A percentile compares a stretch with the other conserved stretches of the same genome.
Evolutionary conservation across 2,797 vertebrate genomes (phyloP).

Genomic region (Ambastaia sidthimunki): DNA sequence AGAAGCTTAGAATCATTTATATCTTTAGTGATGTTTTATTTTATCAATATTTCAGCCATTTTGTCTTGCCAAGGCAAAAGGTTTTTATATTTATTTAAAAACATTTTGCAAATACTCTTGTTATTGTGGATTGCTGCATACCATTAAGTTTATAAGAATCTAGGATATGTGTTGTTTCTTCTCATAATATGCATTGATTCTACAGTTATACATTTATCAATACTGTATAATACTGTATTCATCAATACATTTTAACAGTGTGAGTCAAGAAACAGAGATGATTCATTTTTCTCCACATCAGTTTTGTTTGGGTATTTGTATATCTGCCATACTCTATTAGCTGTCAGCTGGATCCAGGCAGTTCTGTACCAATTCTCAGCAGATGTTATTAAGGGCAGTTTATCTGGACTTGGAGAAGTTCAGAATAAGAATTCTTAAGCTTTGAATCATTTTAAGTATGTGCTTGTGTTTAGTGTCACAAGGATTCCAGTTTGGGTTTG

Average conservation of each 20-base stretch:
- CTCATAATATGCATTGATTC: neutral
- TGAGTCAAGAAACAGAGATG: conserved; percentile 20
- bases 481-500: conserved; percentile 8
- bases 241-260: no score
- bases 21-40: neutral
- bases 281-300: conserved; percentile 10
- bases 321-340: conserved; percentile 31
- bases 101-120: conserved; percentile 24
- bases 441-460: conserved; percentile 39
- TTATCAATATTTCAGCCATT: neutral
- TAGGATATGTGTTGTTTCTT: neutral
- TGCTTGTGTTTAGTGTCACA: conserved; percentile 34
- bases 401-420: conserved; percentile 42
- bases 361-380: conserved; percentile 29
- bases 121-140: conserved; percentile 29
- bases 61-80: neutral
- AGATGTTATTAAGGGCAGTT: conserved; percentile 47
- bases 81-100: neutral
- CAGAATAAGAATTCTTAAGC: conserved; percentile 34
- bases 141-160: conserved; percentile 22
- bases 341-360: conserved; percentile 39
- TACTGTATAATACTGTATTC: no score
- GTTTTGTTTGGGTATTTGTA: conserved; percentile 23
- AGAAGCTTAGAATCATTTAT: neutral
- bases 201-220: conserved; percentile 25